Base-by-base conservation (phyloP, 2,113 vertebrate genomes). In the Ptyas mucosa region DNA sequence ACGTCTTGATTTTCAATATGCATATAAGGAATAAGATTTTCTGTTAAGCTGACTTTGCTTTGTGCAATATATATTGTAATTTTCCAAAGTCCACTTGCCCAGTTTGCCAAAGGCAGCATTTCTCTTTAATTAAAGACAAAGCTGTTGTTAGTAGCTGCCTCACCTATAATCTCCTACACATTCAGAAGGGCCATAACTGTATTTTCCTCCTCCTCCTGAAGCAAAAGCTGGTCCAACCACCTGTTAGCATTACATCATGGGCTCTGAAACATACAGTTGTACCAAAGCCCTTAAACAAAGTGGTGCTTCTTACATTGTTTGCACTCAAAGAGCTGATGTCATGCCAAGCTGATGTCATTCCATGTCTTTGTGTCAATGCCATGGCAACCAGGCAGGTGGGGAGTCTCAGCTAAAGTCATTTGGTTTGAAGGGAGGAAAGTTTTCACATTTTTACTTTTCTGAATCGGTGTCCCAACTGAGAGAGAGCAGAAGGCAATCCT, bases 281-380 rank as follows among this genome's bases (percentile, higher is more conserved):
- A 96, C 94, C 96, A 97, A 97, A 97, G 95, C 96, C 97, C 95
- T 95, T 88, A 94, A 93, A 98, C 97, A 98, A 92, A 98, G 98
- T 98, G 93, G 97, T 97, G 96, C 95, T 98, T 98, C 96, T 97
- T 96, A 97, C 96, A 98, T 98, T 98, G 98, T 98, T 98, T 97
- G 97, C 93, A 10, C 97, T 97, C 97, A 97, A 96, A 97, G 97
- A 95, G 97, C 96, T 98, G 98, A 98, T 97, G 98, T 98, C 97
- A 98, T 98, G 97, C 97, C 97, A 96, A 95, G 88, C 97, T 98
- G 98, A 98, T 98, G 98, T 98, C 98, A 98, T 97, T 95, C 96
- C 97, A 93, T 98, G 98, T 97, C 96, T 97, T 97, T 97, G 97
- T 98, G 97, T 95, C 89, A 97, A 97, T 92, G 75, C 97, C 96